Evolutionary conservation across 2,113 vertebrate species (phyloP), one percentile per base, ranked within the genome.

Genomic region (Apodemus sylvaticus): DNA sequence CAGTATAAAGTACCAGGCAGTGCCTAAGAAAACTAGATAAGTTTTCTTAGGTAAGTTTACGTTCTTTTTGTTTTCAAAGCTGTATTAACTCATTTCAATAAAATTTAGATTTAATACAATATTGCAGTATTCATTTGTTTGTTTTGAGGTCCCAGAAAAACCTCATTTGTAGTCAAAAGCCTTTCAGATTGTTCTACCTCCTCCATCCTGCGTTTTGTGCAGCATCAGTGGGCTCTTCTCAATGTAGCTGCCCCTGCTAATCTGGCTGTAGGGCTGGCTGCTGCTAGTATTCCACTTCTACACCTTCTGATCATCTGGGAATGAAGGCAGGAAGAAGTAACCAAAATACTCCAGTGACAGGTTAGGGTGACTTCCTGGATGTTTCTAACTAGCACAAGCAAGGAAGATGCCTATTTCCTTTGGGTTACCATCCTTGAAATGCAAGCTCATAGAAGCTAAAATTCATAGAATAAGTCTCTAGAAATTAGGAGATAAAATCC

Each of bases 331-430:
- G 31, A 82, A 78, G 42, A 87, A 83, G 70, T 64, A 74, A 95
- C 39, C 73, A 81, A 0, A 70, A n/a, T 4, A 48, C 2, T 58
- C 20, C 42, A 86, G 1, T 12, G 31, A 86, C 1, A 76, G 42
- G 34, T 73, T 74, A 39, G 20, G 8, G 45, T 86, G 58, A 55
- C 42, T 92, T 85, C 20, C 39, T 55, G 68, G 34, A 73, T 42
- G 95, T 94, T 89, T 88, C 91, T 85, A 92, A 95, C 31, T 92
- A 79, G 11, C 83, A 9, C 11, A 85, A n/a, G 71, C 10, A 90
- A 4, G n/a, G 11, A 90, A 90, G 76, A 92, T 58, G 76, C 36
- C 77, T 79, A 58, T 16, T 94, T 83, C 74, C 45, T 62, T 95
- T 70, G 76, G 64, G 39, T 74, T 78, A 48, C 70, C 64, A 94